Conservation (phyloP, 2,888 invertebrate genomes). For the Netelia inedita region DNA sequence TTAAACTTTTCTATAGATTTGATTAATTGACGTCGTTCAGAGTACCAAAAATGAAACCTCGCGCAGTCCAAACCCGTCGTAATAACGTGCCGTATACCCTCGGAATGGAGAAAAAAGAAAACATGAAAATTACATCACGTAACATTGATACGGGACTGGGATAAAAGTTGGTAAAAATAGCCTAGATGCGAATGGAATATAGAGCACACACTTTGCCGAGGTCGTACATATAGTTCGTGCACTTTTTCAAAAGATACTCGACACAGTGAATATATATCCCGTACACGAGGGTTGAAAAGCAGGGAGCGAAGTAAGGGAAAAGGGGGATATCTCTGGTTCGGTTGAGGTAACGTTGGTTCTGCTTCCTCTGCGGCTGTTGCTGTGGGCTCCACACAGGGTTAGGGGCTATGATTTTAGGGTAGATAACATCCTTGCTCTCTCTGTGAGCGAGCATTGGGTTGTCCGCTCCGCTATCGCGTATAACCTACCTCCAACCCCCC, state of each 20-base stretch:
- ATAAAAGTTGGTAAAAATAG: neutral
- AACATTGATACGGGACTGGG: neutral
- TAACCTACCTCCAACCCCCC: neutral
- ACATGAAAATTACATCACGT: neutral
- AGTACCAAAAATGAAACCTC: no score
- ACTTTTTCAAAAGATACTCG: neutral
- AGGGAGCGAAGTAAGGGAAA: neutral
- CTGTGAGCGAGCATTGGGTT: neutral
- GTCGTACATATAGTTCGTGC: neutral
- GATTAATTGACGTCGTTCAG: no score
- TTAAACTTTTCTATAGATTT: no score
- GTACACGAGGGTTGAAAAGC: constrained; percentile 17
- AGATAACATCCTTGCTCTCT: constrained; percentile 47
- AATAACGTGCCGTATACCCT: no score
- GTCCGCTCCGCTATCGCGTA: constrained; percentile 1
- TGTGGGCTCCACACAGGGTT: constrained; percentile 4
- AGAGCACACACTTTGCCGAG: neutral
- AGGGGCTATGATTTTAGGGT: constrained; percentile 32
- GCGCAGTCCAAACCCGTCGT: no score
- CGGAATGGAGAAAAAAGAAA: neutral
- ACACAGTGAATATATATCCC: neutral
- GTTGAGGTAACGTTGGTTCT: constrained; percentile 4
- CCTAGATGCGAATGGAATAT: constrained; percentile 3
- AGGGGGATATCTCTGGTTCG: neutral
- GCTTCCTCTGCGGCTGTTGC: constrained; percentile 17